Base-by-base conservation (phyloP, 2,888 invertebrate genomes). In the Enchytraeus crypticus region DNA sequence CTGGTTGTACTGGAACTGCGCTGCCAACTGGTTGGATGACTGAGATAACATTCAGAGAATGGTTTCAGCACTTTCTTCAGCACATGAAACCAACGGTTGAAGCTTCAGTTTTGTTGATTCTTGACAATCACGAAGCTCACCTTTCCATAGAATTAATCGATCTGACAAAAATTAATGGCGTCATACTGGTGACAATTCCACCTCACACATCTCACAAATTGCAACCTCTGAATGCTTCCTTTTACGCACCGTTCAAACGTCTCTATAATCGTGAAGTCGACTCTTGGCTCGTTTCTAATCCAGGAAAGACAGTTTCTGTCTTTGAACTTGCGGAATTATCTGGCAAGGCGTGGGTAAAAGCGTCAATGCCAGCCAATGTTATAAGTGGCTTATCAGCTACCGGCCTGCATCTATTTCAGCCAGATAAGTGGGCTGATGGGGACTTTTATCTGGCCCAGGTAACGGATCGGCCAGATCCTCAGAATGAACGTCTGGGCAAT, bases 41-140 rank as follows among this genome's bases (percentile, higher is more conserved):
- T n/a, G 55, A 23, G 5, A 26, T 14, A 18, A 32, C 23, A 23
- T 60, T 53, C 29, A 8, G 23, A 2, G 30, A 53, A n/a, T 59
- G 53, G 53, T 21, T 59, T 23, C 14, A 45, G n/a, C 60, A 60
- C 26, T 57, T 57, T 27, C 23, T 55, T 18, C 43, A 1, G 30
- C 55, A 62, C 3, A 53, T 11, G 11, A 23, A 32, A 11, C 34
- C 33, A 23, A 43, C 54, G 14, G 5, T 30, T 18, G 29, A 57
- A 18, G 29, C 26, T 2, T 57, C 60, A n/a, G 34, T 54, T 29
- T 34, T 57, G 4, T 18, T 63, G 8, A 21, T 63, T 1, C 46
- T 63, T n/a, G 61, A 62, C 47, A 63, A 57, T 29, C 60, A 63
- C 29, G 55, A 55, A 21, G 33, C 38, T 21, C 63, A 63, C 47